These are phyloP conservation scores for Delichon dasypus DNA, from an alignment of 2,797 vertebrate genomes.

Conservation along the genomic window DNA sequence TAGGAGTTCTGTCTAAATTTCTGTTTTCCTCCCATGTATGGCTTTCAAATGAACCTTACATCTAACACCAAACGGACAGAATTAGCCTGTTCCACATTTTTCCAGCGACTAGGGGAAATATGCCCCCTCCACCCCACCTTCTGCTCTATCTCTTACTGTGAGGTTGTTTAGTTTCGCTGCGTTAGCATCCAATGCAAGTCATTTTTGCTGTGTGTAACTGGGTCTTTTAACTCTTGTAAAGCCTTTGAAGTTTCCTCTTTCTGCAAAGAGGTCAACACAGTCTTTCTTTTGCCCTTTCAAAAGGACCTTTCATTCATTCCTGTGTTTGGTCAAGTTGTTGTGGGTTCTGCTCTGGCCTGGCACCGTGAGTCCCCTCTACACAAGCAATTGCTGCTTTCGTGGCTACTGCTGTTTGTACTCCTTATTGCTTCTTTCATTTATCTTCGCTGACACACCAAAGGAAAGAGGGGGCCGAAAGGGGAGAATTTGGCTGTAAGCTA, in stretches of 20 bases:
- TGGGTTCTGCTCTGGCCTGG: constrained; percentile 60
- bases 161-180: constrained; percentile 38
- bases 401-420: constrained; percentile 67
- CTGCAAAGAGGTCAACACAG: constrained; percentile 60
- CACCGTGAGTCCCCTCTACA: constrained; percentile 33
- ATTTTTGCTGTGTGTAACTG: constrained; percentile 32
- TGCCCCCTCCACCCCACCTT: neutral
- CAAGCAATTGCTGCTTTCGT: constrained; percentile 59
- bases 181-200: constrained; percentile 20
- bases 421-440: constrained; percentile 70
- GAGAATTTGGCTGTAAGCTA: constrained; percentile 70
- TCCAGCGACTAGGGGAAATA: neutral
- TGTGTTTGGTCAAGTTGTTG: constrained; percentile 71
- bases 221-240: constrained; percentile 56
- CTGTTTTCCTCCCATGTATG: neutral
- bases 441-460: constrained; percentile 72
- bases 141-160: constrained; percentile 32
- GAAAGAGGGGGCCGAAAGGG: constrained; percentile 49
- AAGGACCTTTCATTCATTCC: constrained; percentile 69
- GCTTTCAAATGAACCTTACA: neutral
- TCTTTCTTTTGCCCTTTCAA: constrained; percentile 67
- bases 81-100: neutral
- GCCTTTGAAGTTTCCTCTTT: constrained; percentile 66
- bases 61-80: neutral
- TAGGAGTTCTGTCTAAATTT: neutral